Conservation (phyloP, 2,113 vertebrate genomes). For the Mungos mungo region DNA sequence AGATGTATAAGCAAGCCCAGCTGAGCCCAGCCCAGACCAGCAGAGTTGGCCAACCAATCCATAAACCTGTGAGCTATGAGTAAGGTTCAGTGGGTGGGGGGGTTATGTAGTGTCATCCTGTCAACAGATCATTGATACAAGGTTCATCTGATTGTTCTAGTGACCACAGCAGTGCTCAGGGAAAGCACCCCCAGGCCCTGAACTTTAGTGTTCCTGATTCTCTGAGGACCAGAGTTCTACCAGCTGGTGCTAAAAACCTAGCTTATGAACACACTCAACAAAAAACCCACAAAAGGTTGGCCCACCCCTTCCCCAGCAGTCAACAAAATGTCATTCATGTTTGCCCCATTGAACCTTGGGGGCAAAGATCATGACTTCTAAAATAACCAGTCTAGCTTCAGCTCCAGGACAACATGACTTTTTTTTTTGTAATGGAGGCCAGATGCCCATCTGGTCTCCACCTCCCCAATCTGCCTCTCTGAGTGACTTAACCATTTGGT, state of each 20-base stretch:
- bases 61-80: neutral
- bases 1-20: neutral
- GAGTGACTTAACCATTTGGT: neutral
- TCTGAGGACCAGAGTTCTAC: neutral
- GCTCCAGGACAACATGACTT: neutral
- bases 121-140: neutral
- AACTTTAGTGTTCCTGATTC: neutral
- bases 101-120: neutral
- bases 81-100: neutral
- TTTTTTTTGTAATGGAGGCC: neutral
- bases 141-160: neutral
- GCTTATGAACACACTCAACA: neutral
- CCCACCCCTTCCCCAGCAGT: neutral
- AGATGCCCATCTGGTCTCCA: neutral
- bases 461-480: neutral
- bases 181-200: neutral
- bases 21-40: neutral
- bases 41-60: neutral
- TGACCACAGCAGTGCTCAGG: neutral
- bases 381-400: neutral
- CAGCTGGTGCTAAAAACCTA: neutral
- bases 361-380: slow-evolving; percentile 13
- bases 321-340: neutral
- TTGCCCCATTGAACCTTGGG: neutral
- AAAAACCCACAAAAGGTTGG: neutral